A percentile compares a stretch with the other conserved stretches of the same genome.
phyloP scores from a whole-genome alignment of 2,888 invertebrate genomes.

The Poecilobothrus nobilitatus region DNA sequence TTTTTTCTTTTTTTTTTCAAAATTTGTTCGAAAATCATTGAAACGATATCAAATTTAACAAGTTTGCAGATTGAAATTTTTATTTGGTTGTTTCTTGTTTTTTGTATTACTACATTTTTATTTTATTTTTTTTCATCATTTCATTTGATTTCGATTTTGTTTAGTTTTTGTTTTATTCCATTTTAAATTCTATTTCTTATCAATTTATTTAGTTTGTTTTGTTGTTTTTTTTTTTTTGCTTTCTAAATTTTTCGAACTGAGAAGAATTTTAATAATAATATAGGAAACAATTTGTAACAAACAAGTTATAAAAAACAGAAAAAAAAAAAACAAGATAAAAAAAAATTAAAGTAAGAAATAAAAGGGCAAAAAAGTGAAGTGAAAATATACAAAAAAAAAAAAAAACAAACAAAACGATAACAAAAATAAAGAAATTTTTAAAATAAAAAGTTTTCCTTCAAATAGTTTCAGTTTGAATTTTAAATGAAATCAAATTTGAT shows the following conservation, averaged over 20 bases:
- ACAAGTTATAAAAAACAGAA: not conserved
- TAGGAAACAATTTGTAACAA: not conserved
- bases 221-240: not conserved
- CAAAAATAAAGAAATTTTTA: no score
- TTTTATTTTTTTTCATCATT: no score
- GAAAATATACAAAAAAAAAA: no score
- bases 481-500: not conserved
- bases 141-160: not conserved
- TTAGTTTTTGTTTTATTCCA: not conserved
- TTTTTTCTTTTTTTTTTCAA: not conserved
- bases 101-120: no score
- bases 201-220: not conserved
- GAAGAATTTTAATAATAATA: constrained; percentile 4
- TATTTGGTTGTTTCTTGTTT: no score
- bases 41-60: not conserved
- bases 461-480: not conserved
- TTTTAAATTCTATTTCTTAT: not conserved
- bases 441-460: not conserved
- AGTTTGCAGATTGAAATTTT: not conserved
- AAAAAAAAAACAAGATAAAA: not conserved
- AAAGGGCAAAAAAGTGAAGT: no score
- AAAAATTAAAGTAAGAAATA: no score
- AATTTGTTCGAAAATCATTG: not conserved
- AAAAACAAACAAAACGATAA: no score
- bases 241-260: not conserved